Percentiles rank a stretch among this genome's conserved stretches.
These are phyloP conservation scores for Sisyra terminalis DNA, from an alignment of 2,888 invertebrate species.

Conservation along the genomic window DNA sequence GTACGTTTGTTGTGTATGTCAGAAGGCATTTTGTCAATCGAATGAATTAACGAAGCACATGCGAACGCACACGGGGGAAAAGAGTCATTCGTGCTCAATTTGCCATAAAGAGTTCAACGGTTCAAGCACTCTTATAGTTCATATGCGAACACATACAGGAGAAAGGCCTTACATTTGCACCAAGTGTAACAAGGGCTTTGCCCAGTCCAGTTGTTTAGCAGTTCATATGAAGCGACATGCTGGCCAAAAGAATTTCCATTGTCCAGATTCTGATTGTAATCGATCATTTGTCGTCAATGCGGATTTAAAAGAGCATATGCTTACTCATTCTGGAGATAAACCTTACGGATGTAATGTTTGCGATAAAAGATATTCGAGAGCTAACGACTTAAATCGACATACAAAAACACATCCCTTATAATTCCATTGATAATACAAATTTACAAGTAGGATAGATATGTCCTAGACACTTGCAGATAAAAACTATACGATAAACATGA, in stretches of 20 bases:
- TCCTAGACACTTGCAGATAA: no score
- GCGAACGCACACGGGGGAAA: slow-evolving; percentile 29
- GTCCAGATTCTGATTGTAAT: slow-evolving; percentile 18
- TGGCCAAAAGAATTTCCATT: slow-evolving; percentile 18
- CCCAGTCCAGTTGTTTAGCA: slow-evolving; percentile 26
- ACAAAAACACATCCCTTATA: slow-evolving; percentile 15
- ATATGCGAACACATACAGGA: slow-evolving; percentile 25
- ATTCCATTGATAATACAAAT: no score
- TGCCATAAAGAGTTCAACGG: slow-evolving; percentile 29
- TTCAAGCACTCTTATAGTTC: slow-evolving; percentile 25
- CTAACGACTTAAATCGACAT: slow-evolving; percentile 20
- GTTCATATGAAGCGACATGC: slow-evolving; percentile 27
- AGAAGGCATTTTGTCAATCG: slow-evolving; percentile 29
- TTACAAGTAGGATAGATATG: no score
- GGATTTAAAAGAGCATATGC: slow-evolving; percentile 19
- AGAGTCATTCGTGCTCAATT: slow-evolving; percentile 28
- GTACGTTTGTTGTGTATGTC: slow-evolving; percentile 28
- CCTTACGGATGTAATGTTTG: slow-evolving; percentile 19
- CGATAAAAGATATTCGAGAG: slow-evolving; percentile 18
- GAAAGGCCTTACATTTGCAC: slow-evolving; percentile 25
- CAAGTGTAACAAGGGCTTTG: slow-evolving; percentile 24
- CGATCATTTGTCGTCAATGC: slow-evolving; percentile 20
- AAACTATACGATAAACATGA: no score
- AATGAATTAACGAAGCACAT: slow-evolving; percentile 29
- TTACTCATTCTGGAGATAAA: slow-evolving; percentile 18